phyloP scores from a whole-genome alignment of 53 echinoderm and acorn worm species.

The Antedon mediterranea region DNA sequence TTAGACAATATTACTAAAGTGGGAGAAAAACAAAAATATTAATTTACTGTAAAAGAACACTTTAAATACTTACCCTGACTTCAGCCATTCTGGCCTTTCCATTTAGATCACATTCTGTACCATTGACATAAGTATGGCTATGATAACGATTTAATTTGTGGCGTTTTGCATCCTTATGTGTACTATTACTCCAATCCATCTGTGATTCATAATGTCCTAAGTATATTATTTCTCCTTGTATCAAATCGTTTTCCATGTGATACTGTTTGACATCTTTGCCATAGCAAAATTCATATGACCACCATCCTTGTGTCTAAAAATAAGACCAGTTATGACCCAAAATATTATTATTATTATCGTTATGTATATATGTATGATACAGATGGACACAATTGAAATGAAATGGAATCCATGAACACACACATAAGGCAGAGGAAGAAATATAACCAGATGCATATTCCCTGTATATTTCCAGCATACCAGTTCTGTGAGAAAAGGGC shows the following conservation, averaged over 20 bases:
- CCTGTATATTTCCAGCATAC: too few species aligned
- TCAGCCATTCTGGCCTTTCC: constrained; percentile 71
- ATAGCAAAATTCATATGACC: constrained; percentile 93
- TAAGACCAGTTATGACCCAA: background rate
- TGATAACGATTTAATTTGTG: constrained; percentile 83
- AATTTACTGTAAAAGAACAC: too few species aligned
- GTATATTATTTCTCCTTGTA: constrained; percentile 38
- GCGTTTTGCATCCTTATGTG: constrained; percentile 82
- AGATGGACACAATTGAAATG: too few species aligned
- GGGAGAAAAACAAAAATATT: too few species aligned
- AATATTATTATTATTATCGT: too few species aligned
- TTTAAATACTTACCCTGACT: constrained; percentile 68
- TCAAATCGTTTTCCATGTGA: constrained; percentile 62
- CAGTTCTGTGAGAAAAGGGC: too few species aligned
- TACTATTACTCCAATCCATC: constrained; percentile 81
- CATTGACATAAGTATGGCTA: constrained; percentile 83
- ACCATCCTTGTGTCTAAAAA: constrained; percentile 91
- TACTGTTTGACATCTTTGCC: constrained; percentile 63
- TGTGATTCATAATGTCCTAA: constrained; percentile 77
- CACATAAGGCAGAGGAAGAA: too few species aligned
- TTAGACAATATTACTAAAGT: background rate
- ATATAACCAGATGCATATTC: too few species aligned
- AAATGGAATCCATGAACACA: too few species aligned
- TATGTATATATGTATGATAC: too few species aligned
- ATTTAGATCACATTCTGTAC: constrained; percentile 67